phyloP scores from a whole-genome alignment of 2,113 vertebrate species.

The Gallinago paraguaiae region DNA sequence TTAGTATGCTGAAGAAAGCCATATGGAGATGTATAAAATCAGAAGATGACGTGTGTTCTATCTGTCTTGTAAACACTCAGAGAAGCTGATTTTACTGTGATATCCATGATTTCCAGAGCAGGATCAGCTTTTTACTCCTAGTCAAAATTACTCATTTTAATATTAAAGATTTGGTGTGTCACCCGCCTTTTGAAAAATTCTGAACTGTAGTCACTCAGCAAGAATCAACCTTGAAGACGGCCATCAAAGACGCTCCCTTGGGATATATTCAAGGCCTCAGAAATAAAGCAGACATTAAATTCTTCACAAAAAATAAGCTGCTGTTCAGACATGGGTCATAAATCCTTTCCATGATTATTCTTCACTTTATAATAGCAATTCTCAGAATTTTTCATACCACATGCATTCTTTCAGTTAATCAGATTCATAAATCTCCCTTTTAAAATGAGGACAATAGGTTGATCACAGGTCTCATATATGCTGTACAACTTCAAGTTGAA shows the following conservation, averaged over 20 bases:
- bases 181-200: not conserved
- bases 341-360: not conserved
- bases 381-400: not conserved
- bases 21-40: slow-evolving; percentile 18
- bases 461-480: not conserved
- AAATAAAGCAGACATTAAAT: not conserved
- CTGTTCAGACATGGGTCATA: not conserved
- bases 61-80: not conserved
- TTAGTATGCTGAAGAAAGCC: not conserved
- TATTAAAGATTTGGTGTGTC: not conserved
- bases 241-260: not conserved
- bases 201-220: not conserved
- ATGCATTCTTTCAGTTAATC: not conserved
- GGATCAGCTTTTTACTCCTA: not conserved
- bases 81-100: not conserved
- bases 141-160: not conserved
- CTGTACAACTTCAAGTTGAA: not conserved
- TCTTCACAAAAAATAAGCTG: not conserved
- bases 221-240: not conserved
- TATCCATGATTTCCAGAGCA: not conserved
- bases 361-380: not conserved
- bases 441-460: not conserved
- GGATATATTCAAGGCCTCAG: not conserved
- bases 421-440: not conserved
- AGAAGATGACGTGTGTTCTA: not conserved